A percentile compares a stretch with the other conserved stretches of the same genome.
Conservation (phyloP, 1,140 invertebrate genomes). For the Drosophila suzukii region DNA sequence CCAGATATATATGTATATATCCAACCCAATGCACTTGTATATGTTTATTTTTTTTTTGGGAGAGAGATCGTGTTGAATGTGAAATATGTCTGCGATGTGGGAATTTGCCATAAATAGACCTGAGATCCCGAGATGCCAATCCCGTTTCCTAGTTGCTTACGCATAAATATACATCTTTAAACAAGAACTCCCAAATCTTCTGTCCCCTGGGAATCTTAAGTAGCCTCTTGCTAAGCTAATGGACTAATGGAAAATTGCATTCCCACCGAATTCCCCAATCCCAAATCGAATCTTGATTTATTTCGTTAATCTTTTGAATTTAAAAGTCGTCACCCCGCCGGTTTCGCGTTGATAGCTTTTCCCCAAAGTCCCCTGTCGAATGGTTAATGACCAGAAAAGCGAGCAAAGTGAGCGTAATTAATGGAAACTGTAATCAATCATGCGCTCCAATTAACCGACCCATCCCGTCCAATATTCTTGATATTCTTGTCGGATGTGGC, state of each 20-base stretch:
- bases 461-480: conserved; percentile 16
- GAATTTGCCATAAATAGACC: conserved; percentile 78
- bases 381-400: conserved; percentile 77
- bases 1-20: conserved; percentile 2
- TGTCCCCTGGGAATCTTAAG: conserved; percentile 39
- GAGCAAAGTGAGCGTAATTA: conserved; percentile 66
- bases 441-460: conserved; percentile 74
- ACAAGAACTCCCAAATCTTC: conserved; percentile 13
- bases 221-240: conserved; percentile 12
- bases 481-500: conserved; percentile 9
- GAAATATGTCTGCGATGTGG: conserved; percentile 56
- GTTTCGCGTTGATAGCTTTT: conserved; percentile 12
- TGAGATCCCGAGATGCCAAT: conserved; percentile 26
- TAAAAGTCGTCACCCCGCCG: conserved; percentile 20
- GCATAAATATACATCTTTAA: conserved; percentile 21
- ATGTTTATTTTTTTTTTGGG: not conserved
- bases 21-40: conserved; percentile 55
- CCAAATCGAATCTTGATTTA: conserved; percentile 43
- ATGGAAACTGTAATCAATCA: conserved; percentile 78
- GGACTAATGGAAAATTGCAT: conserved; percentile 38
- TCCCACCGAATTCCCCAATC: not conserved
- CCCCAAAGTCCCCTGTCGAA: conserved; percentile 13
- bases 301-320: conserved; percentile 42
- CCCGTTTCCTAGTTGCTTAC: conserved; percentile 9
- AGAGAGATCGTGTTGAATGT: conserved; percentile 53